These are phyloP conservation scores for Steatornis caripensis DNA, from an alignment of 2,113 vertebrate species.

Conservation along the genomic window DNA sequence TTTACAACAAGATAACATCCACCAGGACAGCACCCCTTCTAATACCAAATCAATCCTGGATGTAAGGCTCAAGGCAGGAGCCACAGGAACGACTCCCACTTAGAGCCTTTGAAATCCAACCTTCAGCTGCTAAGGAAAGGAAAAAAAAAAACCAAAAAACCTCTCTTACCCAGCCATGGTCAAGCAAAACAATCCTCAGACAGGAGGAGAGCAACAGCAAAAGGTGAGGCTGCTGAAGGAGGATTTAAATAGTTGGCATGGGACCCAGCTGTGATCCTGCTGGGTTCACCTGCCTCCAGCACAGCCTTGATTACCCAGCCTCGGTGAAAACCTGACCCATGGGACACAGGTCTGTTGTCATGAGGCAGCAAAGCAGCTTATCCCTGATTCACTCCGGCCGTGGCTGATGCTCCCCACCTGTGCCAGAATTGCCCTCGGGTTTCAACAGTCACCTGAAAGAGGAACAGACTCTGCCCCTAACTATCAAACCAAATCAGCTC, in stretches of 20 bases:
- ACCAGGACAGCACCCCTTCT: not conserved
- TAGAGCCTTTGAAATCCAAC: not conserved
- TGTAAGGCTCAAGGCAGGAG: not conserved
- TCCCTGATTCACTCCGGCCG: not conserved
- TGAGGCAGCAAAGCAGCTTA: not conserved
- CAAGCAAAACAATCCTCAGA: not conserved
- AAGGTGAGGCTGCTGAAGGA: accelerated
- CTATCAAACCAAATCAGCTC: not conserved
- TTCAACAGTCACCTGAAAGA: not conserved
- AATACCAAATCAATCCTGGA: not conserved
- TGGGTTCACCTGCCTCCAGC: not conserved
- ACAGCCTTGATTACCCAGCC: not conserved
- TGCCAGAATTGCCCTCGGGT: not conserved
- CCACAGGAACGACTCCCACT: not conserved
- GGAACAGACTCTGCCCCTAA: not conserved
- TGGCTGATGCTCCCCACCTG: not conserved
- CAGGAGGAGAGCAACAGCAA: not conserved
- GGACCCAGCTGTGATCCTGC: not conserved
- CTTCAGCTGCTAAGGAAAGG: not conserved
- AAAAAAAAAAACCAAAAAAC: not conserved
- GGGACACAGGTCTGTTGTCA: not conserved
- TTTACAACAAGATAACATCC: not conserved
- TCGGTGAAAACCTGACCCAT: not conserved
- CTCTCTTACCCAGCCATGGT: not conserved
- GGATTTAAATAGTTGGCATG: not conserved